Evolutionary conservation across 1,140 invertebrate genomes (phyloP), one percentile per base, ranked within the genome.

Genomic region (Psilanteris sp.): DNA sequence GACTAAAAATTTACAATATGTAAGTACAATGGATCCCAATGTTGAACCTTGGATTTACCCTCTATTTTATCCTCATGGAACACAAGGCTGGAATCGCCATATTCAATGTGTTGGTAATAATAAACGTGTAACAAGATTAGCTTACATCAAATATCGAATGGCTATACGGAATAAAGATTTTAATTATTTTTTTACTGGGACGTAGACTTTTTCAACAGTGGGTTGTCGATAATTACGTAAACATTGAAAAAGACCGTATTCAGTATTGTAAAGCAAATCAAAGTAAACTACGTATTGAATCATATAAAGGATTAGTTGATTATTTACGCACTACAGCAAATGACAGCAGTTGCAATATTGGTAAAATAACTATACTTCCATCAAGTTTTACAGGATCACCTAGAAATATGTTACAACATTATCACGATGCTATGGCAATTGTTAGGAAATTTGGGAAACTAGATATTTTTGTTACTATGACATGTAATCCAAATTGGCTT

Each of bases 71-170:
- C 24, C 24, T 26, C 3, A 26, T 26, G 24, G 24, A 1, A 26
- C 3, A n/a, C 27, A 14, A 55, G 50, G 41, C 7, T 55, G 50
- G 41, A 5, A 57, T 57, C 13, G 24, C 2, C 15, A 46, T 37
- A 54, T 61, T 16, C 9, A 3, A 31, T 27, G 34, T 10, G 8
- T 52, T 6, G 14, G 36, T 27, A 61, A 11, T 13, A 31, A 46
- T 50, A 43, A 43, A 10, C 18, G 66, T 20, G 43, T 71, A 9
- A 54, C 55, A n/a, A 43, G 64, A 43, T 13, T 27, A 13, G 48
- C 26, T 34, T 70, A 64, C 9, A 46, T 34, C 5, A 71, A 57
- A 59, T 66, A 57, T 31, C 18, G 39, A 64, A 66, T 77, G 9
- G 52, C 66, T 31, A 39, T 70, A 18, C 34, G 46, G n/a, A 34